phyloP scores from a whole-genome alignment of 2,797 vertebrate species.

The Danio jaintianensis region DNA sequence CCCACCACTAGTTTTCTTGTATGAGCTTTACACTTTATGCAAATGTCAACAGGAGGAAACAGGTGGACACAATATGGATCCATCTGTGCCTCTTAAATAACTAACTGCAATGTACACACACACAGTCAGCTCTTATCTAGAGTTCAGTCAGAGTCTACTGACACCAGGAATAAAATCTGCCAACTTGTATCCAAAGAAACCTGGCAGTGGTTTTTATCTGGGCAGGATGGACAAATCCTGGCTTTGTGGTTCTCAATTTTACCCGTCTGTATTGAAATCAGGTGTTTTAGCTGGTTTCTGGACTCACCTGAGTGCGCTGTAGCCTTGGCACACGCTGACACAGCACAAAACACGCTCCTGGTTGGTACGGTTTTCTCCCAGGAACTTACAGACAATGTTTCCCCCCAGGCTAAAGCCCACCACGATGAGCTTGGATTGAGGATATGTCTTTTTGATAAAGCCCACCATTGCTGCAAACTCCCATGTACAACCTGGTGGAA shows the following conservation, averaged over 20 bases:
- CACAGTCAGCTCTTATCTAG: not conserved
- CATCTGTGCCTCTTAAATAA: constrained; percentile 20
- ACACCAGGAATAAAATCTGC: not conserved
- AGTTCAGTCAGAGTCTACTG: not conserved
- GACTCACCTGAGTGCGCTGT: constrained; percentile 93
- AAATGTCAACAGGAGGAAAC: not conserved
- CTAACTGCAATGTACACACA: not conserved
- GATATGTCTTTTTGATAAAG: constrained; percentile 90
- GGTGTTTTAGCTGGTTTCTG: constrained; percentile 9
- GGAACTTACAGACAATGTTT: constrained; percentile 97
- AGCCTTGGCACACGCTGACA: constrained; percentile 96
- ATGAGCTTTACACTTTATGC: not conserved
- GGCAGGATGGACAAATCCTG: not conserved
- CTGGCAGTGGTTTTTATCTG: not conserved
- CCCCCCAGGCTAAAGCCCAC: constrained; percentile 98
- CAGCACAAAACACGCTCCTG: constrained; percentile 96
- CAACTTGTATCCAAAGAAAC: not conserved
- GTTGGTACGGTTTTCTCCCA: constrained; percentile 91
- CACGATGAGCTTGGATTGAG: constrained; percentile 89
- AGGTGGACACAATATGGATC: not conserved
- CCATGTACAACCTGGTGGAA: constrained; percentile 91
- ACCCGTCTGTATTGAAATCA: not conserved
- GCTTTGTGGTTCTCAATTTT: not conserved
- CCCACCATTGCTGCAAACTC: constrained; percentile 96
- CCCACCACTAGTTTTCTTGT: too few species aligned